Evolutionary conservation across 1,140 invertebrate species (phyloP).

Genomic region (Calephelis virginiensis): DNA sequence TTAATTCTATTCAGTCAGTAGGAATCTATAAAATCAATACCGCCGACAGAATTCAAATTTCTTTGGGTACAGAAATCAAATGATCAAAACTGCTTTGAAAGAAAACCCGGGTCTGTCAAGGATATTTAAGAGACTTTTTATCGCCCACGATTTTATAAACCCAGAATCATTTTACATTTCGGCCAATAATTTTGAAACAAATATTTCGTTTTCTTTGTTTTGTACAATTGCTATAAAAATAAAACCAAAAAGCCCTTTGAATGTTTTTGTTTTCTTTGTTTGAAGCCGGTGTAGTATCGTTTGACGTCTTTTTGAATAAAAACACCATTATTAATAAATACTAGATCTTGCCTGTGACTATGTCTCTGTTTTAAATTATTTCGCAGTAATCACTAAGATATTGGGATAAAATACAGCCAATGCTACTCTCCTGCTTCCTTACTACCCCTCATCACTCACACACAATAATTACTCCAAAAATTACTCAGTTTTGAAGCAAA

Average conservation of each 20-base stretch:
- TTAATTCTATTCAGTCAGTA: conserved; percentile 4
- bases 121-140: conserved; percentile 17
- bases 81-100: conserved; percentile 14
- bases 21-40: conserved; percentile 14
- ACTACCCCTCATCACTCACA: no score
- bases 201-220: conserved; percentile 1
- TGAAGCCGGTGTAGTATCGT: neutral
- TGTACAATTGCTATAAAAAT: conserved; percentile 6
- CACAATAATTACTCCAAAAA: no score
- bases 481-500: no score
- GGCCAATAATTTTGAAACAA: conserved; percentile 12
- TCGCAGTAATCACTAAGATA: no score
- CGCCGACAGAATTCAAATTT: conserved; percentile 17
- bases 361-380: no score
- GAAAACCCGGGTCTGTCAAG: conserved; percentile 11
- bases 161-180: conserved; percentile 6
- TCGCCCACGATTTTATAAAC: neutral
- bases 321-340: neutral
- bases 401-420: no score
- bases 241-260: neutral
- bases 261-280: conserved; percentile 6
- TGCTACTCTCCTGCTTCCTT: no score
- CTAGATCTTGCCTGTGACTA: no score
- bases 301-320: neutral
- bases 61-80: conserved; percentile 17